A percentile compares a stretch with the other conserved stretches of the same genome.
phyloP scores from a whole-genome alignment of 2,113 vertebrate species.

The Colossoma macropomum region DNA sequence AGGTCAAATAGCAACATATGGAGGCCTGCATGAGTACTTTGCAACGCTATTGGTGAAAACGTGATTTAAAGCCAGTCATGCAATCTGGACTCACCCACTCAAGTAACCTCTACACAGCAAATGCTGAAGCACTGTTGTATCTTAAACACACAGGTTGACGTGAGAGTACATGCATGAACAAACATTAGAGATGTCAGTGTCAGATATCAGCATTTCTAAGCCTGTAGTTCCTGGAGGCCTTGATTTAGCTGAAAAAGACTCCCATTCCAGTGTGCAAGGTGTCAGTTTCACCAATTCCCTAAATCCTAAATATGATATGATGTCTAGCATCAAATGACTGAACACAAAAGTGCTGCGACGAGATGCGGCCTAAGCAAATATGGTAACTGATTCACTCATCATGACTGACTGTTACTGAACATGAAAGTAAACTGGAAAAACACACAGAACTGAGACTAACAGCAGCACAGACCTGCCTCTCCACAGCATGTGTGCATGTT shows the following conservation, averaged over 20 bases:
- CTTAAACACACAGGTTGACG: neutral
- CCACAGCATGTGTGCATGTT: neutral
- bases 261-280: neutral
- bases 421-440: neutral
- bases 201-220: neutral
- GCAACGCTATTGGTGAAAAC: neutral
- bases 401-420: neutral
- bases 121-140: neutral
- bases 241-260: neutral
- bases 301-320: neutral
- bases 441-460: neutral
- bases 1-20: constrained; percentile 54
- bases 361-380: neutral
- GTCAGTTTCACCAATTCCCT: constrained; percentile 1
- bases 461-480: neutral
- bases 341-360: neutral
- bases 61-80: neutral
- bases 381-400: neutral
- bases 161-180: neutral
- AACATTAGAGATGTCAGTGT: neutral
- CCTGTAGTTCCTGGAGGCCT: neutral
- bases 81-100: neutral
- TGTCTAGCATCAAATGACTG: neutral
- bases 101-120: neutral
- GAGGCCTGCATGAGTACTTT: constrained; percentile 9